These are phyloP conservation scores for Bucco capensis DNA, from an alignment of 2,113 vertebrate species.

Conservation along the genomic window DNA sequence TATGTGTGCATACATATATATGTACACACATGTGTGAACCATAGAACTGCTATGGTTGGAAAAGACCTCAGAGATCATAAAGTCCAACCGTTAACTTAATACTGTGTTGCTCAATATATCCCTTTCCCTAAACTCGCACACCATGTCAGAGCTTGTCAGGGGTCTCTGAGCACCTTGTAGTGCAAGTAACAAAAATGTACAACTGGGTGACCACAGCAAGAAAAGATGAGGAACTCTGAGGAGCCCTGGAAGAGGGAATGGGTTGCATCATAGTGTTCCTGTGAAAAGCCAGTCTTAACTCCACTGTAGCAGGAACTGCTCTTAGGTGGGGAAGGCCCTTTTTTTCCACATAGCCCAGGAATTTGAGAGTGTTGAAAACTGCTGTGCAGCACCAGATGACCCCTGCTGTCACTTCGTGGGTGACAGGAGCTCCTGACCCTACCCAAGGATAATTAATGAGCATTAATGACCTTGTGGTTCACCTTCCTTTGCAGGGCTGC, in stretches of 20 bases:
- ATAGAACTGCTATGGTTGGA: no score
- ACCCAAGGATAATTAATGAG: slow-evolving; percentile 26
- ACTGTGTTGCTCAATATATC: no score
- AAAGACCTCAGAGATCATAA: no score
- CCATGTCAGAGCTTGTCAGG: no score
- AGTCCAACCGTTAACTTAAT: no score
- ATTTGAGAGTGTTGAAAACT: background rate
- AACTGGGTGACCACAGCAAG: no score
- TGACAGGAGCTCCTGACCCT: background rate
- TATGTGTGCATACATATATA: background rate
- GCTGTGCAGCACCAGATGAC: background rate
- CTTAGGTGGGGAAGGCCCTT: fast-evolving
- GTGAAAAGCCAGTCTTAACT: background rate
- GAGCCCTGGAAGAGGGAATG: background rate
- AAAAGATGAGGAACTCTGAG: no score
- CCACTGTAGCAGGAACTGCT: background rate
- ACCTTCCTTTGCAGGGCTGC: background rate
- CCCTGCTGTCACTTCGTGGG: background rate
- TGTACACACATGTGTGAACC: no score
- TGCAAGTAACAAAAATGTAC: no score
- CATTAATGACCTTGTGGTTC: slow-evolving; percentile 19
- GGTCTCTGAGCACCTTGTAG: no score
- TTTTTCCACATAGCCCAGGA: background rate
- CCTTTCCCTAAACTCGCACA: no score
- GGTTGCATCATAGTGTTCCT: background rate